Conservation (phyloP, 1,140 invertebrate genomes). For the Coptotermes formosanus region DNA sequence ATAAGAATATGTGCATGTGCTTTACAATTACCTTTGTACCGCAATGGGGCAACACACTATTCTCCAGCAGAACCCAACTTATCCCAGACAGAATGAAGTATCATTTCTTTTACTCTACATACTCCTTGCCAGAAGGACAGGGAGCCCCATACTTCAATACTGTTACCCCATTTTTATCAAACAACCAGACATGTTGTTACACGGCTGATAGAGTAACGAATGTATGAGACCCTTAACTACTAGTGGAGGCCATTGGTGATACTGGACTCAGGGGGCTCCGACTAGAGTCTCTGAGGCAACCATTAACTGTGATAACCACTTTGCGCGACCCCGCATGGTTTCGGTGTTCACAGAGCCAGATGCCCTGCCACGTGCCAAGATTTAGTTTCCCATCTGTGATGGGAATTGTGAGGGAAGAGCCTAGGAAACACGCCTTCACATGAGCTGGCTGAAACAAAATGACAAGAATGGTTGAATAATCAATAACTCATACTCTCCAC, state of each 20-base stretch:
- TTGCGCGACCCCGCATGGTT: conserved; percentile 92
- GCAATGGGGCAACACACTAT: neutral
- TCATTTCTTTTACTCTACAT: neutral
- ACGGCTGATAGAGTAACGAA: conserved; percentile 8
- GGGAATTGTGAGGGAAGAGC: conserved; percentile 91
- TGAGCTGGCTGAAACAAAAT: conserved; percentile 78
- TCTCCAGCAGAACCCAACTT: neutral
- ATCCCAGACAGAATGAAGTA: neutral
- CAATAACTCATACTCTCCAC: too few species aligned
- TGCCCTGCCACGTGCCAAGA: conserved; percentile 94
- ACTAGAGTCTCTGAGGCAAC: conserved; percentile 77
- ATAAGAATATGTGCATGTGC: neutral
- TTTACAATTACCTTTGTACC: neutral
- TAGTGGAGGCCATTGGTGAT: conserved; percentile 81
- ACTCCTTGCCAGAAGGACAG: neutral
- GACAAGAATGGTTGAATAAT: too few species aligned
- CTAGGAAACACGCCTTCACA: conserved; percentile 94
- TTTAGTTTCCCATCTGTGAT: conserved; percentile 94
- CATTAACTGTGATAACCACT: conserved; percentile 86
- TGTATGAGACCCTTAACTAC: conserved; percentile 65
- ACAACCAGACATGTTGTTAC: neutral
- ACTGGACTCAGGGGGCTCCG: conserved; percentile 80
- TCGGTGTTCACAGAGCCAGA: conserved; percentile 97
- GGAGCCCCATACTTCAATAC: neutral
- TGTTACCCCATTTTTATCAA: neutral